Percentiles rank a stretch among this genome's conserved stretches.
Conservation (phyloP, 2,113 vertebrate species). For the Fulica atra region DNA sequence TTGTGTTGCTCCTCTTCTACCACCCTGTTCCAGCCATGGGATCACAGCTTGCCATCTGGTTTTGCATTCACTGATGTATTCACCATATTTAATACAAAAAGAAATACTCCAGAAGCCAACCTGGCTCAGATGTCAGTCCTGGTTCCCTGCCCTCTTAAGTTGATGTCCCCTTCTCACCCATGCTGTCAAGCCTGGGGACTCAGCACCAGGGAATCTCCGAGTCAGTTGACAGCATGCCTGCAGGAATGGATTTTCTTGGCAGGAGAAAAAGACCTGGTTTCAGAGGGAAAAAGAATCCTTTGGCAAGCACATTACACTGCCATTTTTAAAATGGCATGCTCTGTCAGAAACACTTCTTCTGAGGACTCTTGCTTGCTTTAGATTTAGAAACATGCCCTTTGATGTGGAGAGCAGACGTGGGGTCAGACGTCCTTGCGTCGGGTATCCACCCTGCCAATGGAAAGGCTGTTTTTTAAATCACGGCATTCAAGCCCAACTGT, state of each 20-base stretch:
- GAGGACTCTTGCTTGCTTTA: neutral
- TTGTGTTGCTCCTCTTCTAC: neutral
- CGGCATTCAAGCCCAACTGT: neutral
- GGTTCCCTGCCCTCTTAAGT: neutral
- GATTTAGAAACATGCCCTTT: neutral
- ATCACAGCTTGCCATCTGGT: neutral
- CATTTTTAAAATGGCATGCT: neutral
- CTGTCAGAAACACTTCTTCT: neutral
- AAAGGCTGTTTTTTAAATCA: neutral
- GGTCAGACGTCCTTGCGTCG: neutral
- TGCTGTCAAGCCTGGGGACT: neutral
- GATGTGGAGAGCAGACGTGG: neutral
- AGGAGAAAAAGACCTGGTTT: neutral
- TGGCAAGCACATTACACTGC: accelerated
- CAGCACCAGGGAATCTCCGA: neutral
- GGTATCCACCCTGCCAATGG: neutral
- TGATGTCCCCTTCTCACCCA: neutral
- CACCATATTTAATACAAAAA: neutral
- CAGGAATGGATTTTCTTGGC: neutral
- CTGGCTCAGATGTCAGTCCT: neutral
- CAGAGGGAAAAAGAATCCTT: neutral
- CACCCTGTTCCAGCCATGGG: neutral
- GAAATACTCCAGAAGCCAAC: neutral
- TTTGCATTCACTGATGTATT: neutral
- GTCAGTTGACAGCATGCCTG: neutral